Base-by-base conservation (phyloP, 1,140 invertebrate genomes). In the Bathynomus jamesi region DNA sequence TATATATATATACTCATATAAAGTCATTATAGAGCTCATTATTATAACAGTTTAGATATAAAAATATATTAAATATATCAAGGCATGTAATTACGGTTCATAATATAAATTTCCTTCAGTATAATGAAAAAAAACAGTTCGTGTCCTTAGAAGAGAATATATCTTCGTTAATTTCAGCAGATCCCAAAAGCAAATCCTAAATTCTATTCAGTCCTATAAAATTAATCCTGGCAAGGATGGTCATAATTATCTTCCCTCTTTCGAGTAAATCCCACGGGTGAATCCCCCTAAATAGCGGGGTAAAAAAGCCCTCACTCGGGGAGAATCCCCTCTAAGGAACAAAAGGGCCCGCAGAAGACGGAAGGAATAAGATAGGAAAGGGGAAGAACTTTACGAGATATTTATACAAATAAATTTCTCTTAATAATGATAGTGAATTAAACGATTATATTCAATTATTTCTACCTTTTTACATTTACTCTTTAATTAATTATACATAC, bases 361-460 rank as follows among this genome's bases (percentile, higher is more conserved):
- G 40, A 53, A 53, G 40, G 40, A 53, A 53, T 53, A 53, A 53
- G 40, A 53, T 53, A 53, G 40, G 40, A 53, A 53, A 53, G 40
- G 5, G 40, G 40, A 21, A 53, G 40, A 53, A 53, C 40, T 53
- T 53, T 53, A 53, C 13, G 40, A 53, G 40, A 53, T 53, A 17
- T 53, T 53, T 53, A 53, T 53, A 53, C 40, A 53, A 53, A 53
- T 53, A 53, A 53, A 53, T 53, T 53, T 53, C 40, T 53, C 21
- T 53, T 53, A 53, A 53, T 53, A 11, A 53, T 53, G 2, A 53
- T 17, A 53, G n/a, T n/a, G n/a, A n/a, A n/a, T n/a, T n/a, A n/a
- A n/a, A n/a, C n/a, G n/a, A n/a, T n/a, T n/a, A n/a, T n/a, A n/a
- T n/a, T n/a, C n/a, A n/a, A n/a, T n/a, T n/a, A n/a, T n/a, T n/a